Percentiles rank a stretch among this genome's conserved stretches.
phyloP scores from a whole-genome alignment of 2,113 vertebrate genomes.

The Chaetops frenatus region DNA sequence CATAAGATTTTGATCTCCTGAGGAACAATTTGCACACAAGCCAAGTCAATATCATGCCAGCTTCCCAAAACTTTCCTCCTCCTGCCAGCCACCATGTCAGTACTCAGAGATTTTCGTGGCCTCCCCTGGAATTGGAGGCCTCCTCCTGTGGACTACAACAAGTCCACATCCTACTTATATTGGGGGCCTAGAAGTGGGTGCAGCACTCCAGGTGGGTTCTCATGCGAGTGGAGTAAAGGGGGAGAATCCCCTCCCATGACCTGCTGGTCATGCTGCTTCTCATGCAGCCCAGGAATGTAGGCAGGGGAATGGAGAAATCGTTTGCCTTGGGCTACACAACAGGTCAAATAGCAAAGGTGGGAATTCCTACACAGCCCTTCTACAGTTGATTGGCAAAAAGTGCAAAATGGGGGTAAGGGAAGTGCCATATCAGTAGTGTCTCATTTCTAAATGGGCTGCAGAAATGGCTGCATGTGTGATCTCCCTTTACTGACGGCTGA shows the following conservation, averaged over 20 bases:
- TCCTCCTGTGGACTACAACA: neutral
- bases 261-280: neutral
- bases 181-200: neutral
- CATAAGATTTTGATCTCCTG: neutral
- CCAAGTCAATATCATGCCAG: neutral
- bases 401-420: neutral
- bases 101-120: neutral
- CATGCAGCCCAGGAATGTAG: neutral
- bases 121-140: neutral
- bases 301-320: fast-evolving
- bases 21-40: neutral
- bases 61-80: neutral
- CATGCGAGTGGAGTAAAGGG: neutral
- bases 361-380: neutral
- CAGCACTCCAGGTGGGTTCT: neutral
- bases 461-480: neutral
- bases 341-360: neutral
- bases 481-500: neutral
- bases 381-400: neutral
- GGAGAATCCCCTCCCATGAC: neutral
- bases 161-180: fast-evolving
- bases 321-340: neutral
- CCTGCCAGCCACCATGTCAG: fast-evolving
- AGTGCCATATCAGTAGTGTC: neutral
- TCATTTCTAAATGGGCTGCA: neutral